A percentile compares a stretch with the other conserved stretches of the same genome.
phyloP scores from a whole-genome alignment of 2,888 invertebrate species.

The Hirudinaria manillensis region DNA sequence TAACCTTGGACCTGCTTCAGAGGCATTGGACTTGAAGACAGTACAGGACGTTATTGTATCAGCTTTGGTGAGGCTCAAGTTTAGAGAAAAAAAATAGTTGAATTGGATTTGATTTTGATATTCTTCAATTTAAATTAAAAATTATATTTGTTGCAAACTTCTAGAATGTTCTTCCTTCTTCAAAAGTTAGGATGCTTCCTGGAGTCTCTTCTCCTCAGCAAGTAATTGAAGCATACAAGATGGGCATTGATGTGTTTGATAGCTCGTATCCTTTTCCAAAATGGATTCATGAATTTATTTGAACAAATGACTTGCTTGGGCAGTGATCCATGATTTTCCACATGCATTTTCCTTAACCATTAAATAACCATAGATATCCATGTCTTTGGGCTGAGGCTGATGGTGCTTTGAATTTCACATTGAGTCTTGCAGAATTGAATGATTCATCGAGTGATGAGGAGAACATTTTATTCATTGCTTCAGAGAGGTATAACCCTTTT shows the following conservation, averaged over 20 bases:
- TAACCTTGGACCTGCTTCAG: slow-evolving; percentile 11
- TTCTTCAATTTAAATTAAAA: not conserved
- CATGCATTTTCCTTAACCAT: not conserved
- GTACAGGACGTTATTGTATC: not conserved
- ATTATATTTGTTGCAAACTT: not conserved
- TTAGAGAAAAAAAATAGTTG: not conserved
- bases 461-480: not conserved
- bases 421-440: not conserved
- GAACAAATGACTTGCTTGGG: not conserved
- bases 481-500: too few relatives aligned
- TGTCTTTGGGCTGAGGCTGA: not conserved
- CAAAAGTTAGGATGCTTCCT: not conserved
- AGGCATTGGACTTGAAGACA: not conserved
- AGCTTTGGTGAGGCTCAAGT: slow-evolving; percentile 7
- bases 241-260: slow-evolving; percentile 21
- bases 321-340: not conserved
- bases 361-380: slow-evolving; percentile 6
- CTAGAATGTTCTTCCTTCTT: too few relatives aligned
- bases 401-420: slow-evolving; percentile 15
- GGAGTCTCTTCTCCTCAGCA: not conserved
- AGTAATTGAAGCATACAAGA: not conserved
- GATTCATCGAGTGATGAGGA: not conserved
- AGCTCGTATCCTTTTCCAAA: not conserved
- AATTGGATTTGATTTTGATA: not conserved
- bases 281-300: not conserved